Conservation (phyloP, 2,113 vertebrate species). For the Todiramphus chloris region DNA sequence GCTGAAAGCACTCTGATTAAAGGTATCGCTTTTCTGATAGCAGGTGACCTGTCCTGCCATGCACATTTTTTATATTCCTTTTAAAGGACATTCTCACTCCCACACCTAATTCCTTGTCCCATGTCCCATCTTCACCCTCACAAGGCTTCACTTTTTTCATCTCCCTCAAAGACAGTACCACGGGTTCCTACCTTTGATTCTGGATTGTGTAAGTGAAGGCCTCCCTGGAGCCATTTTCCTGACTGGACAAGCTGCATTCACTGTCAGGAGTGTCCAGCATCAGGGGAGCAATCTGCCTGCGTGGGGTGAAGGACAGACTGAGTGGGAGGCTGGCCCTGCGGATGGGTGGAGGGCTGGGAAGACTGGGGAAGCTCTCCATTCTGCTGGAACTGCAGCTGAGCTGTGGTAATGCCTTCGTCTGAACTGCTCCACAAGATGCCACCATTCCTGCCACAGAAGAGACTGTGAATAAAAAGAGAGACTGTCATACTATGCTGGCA, state of each 20-base stretch:
- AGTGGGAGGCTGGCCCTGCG: conserved; percentile 81
- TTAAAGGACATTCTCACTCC: not conserved
- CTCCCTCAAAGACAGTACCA: not conserved
- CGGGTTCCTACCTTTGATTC: conserved; percentile 70
- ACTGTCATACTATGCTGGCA: not conserved
- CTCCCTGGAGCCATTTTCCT: conserved; percentile 44
- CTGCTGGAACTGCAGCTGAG: not conserved
- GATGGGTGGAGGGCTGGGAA: conserved; percentile 90
- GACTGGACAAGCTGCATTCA: conserved; percentile 47
- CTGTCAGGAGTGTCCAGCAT: conserved; percentile 73
- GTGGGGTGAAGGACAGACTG: conserved; percentile 49
- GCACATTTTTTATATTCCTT: not conserved
- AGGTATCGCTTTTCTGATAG: not conserved
- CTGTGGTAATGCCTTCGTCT: not conserved
- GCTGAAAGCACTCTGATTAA: not conserved
- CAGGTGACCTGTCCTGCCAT: not conserved
- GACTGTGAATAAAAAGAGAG: conserved; percentile 12
- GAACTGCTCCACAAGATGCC: not conserved
- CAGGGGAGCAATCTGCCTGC: conserved; percentile 60
- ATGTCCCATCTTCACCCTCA: not conserved
- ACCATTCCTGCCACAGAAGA: not conserved
- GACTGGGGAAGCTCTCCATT: conserved; percentile 71
- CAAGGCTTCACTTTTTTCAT: not conserved
- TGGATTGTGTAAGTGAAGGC: conserved; percentile 60
- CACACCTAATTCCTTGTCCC: not conserved